These are phyloP conservation scores for Phragmatobia fuliginosa DNA, from an alignment of 2,888 invertebrate genomes.

Conservation along the genomic window DNA sequence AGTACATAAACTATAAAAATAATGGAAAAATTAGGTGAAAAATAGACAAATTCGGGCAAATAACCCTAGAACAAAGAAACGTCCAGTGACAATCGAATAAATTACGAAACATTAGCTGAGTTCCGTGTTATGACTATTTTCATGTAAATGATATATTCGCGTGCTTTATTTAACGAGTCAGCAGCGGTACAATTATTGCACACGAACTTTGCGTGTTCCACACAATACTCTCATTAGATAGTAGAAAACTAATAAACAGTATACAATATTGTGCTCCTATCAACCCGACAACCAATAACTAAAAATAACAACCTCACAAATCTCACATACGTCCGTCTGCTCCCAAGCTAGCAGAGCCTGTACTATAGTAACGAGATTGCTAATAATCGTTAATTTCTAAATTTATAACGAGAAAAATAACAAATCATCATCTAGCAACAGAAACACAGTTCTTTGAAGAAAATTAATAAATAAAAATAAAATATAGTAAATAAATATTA, in stretches of 20 bases:
- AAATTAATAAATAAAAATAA: too few relatives aligned
- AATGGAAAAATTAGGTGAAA: neutral
- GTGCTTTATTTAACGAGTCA: slow-evolving; percentile 53
- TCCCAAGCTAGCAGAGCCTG: neutral
- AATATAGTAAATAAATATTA: too few relatives aligned
- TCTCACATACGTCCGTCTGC: neutral
- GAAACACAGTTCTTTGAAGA: neutral
- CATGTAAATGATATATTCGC: slow-evolving; percentile 63
- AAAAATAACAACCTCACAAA: neutral
- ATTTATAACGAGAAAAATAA: too few relatives aligned
- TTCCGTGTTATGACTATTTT: slow-evolving; percentile 58
- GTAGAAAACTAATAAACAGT: slow-evolving; percentile 49
- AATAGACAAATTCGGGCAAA: neutral
- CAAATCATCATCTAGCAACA: neutral
- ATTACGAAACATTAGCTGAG: slow-evolving; percentile 46
- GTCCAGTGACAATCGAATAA: slow-evolving; percentile 43
- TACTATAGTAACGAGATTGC: too few relatives aligned
- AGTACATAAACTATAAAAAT: too few relatives aligned
- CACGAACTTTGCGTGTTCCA: slow-evolving; percentile 60
- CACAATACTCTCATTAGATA: too few relatives aligned
- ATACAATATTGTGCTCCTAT: slow-evolving; percentile 23
- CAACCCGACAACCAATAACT: neutral
- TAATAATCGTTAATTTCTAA: too few relatives aligned
- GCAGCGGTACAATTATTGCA: slow-evolving; percentile 49
- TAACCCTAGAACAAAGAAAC: slow-evolving; percentile 28